These are phyloP conservation scores for Rutilus rutilus DNA, from an alignment of 2,113 vertebrate species.

Conservation along the genomic window DNA sequence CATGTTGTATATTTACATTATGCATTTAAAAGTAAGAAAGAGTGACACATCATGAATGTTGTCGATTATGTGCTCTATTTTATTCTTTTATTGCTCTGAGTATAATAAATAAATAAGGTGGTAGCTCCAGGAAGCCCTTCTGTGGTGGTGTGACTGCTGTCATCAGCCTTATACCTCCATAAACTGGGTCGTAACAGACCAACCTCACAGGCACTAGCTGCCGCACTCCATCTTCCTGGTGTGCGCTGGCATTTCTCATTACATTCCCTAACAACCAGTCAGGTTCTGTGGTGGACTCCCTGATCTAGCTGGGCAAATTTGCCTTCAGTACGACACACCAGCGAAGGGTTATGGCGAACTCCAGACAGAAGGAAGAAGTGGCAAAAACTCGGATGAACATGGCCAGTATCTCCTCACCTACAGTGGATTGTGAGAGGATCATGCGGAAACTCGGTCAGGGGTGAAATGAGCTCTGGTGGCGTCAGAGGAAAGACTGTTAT, in stretches of 20 bases:
- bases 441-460: conserved; percentile 43
- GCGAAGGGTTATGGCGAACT: conserved; percentile 1
- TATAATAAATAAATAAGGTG: background rate
- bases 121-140: background rate
- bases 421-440: background rate
- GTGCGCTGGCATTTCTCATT: conserved; percentile 2
- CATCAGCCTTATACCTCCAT: background rate
- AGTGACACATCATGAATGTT: background rate
- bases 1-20: background rate
- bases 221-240: conserved; percentile 23
- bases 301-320: background rate
- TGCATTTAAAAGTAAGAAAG: background rate
- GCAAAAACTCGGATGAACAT: conserved; percentile 30
- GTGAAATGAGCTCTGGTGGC: conserved; percentile 56
- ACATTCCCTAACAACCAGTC: background rate
- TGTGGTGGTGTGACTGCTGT: background rate
- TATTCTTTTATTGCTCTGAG: background rate
- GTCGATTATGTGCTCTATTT: background rate
- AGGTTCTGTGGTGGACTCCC: background rate
- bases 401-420: conserved; percentile 35
- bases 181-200: conserved; percentile 2
- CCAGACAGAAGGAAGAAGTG: background rate
- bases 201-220: conserved; percentile 15
- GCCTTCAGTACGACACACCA: background rate
- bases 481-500: conserved; percentile 26